Evolutionary conservation across 2,113 vertebrate species (phyloP).

Genomic region (Orientallactaga bullata): DNA sequence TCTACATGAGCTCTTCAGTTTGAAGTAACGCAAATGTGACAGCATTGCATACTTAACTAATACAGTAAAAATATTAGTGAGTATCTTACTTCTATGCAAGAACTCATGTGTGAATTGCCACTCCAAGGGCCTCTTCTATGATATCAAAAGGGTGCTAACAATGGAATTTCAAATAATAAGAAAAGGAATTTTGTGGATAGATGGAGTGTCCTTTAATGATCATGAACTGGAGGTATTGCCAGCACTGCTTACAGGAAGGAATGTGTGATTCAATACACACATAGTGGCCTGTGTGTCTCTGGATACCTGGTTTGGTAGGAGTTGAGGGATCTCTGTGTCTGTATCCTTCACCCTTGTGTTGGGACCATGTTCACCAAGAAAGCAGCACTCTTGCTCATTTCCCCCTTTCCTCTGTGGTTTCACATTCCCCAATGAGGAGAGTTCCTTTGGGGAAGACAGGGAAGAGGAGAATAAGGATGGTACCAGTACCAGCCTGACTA

Average conservation of each 20-base stretch:
- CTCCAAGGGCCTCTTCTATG: neutral
- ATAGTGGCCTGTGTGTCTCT: too few species aligned
- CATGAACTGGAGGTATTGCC: constrained; percentile 24
- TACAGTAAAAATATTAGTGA: neutral
- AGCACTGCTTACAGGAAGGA: neutral
- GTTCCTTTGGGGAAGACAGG: too few species aligned
- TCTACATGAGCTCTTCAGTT: neutral
- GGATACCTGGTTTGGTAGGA: too few species aligned
- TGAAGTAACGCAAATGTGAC: neutral
- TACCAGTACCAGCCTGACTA: too few species aligned
- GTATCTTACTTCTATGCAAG: neutral
- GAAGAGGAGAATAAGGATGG: too few species aligned
- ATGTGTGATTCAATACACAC: neutral
- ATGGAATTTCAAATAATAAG: constrained; percentile 49
- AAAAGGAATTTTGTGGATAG: neutral
- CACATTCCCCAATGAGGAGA: too few species aligned
- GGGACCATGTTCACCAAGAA: too few species aligned
- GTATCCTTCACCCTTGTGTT: too few species aligned
- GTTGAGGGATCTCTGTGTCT: too few species aligned
- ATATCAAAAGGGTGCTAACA: neutral
- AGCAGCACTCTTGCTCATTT: too few species aligned
- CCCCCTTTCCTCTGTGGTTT: too few species aligned
- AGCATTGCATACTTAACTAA: neutral
- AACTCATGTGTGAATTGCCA: neutral
- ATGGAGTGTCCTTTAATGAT: neutral